These are phyloP conservation scores for Aurelia aurita DNA, from an alignment of 30 jellyfish, hydroid and myxozoan species.

Conservation along the genomic window DNA sequence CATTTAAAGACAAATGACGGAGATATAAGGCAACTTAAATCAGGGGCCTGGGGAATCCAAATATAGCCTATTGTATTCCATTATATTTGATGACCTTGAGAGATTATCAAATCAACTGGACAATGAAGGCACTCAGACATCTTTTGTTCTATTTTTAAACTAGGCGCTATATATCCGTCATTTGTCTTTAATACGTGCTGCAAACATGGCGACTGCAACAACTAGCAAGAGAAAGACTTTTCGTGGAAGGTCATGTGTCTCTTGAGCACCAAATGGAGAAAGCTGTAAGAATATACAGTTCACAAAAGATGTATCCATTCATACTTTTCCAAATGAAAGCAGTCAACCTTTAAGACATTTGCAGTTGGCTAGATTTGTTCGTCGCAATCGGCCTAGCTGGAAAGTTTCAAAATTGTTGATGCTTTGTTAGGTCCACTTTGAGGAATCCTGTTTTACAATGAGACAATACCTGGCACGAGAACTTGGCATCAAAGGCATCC, in stretches of 20 bases:
- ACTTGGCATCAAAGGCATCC: constrained; percentile 41
- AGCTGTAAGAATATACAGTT: constrained; percentile 24
- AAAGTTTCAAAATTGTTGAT: background rate
- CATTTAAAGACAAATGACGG: background rate
- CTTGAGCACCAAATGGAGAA: constrained; percentile 35
- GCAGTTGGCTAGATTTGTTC: constrained; percentile 17
- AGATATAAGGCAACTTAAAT: too few relatives aligned
- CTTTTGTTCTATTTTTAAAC: too few relatives aligned
- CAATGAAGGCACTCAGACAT: too few relatives aligned
- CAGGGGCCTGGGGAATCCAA: too few relatives aligned
- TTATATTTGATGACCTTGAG: too few relatives aligned
- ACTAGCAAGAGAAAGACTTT: background rate
- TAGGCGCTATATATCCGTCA: too few relatives aligned
- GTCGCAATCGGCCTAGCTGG: constrained; percentile 33
- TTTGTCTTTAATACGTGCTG: too few relatives aligned
- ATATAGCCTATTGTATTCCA: too few relatives aligned
- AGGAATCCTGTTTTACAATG: constrained; percentile 25
- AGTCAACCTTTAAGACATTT: background rate
- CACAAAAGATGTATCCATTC: constrained; percentile 8
- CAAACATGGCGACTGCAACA: constrained; percentile 27
- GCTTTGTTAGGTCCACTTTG: constrained; percentile 41
- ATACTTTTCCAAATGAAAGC: background rate
- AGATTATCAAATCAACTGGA: too few relatives aligned
- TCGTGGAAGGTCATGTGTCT: constrained; percentile 38
- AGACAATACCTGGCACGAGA: constrained; percentile 31